Percentiles rank a stretch among this genome's conserved stretches.
These are phyloP conservation scores for Urocynchramus pylzowi DNA, from an alignment of 2,113 vertebrate genomes.

Conservation along the genomic window DNA sequence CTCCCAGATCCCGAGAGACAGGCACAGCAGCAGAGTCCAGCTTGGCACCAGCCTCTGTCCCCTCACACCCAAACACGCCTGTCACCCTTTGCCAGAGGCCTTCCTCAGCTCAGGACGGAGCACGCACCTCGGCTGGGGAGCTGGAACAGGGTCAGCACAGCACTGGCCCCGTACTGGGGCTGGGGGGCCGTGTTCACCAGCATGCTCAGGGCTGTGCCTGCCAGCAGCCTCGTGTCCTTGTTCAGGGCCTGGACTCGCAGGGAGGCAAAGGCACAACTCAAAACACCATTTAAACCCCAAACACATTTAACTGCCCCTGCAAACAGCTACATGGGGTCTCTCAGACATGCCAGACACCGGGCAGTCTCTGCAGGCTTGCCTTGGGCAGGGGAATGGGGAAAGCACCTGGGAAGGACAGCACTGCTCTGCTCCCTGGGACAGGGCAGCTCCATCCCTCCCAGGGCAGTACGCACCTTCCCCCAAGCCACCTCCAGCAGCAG, in stretches of 20 bases:
- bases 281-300: neutral
- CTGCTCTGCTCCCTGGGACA: neutral
- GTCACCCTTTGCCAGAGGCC: neutral
- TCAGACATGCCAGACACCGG: neutral
- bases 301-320: neutral
- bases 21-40: neutral
- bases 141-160: slow-evolving; percentile 73
- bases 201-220: slow-evolving; percentile 82
- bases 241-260: slow-evolving; percentile 58
- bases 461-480: slow-evolving; percentile 69
- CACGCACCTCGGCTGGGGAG: slow-evolving; percentile 46
- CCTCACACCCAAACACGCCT: fast-evolving
- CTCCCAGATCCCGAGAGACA: fast-evolving
- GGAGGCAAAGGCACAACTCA: neutral
- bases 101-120: fast-evolving
- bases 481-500: slow-evolving; percentile 74
- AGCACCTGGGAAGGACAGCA: fast-evolving
- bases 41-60: neutral
- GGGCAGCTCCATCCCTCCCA: neutral
- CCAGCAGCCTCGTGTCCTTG: slow-evolving; percentile 82
- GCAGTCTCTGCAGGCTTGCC: neutral
- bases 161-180: slow-evolving; percentile 45
- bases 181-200: slow-evolving; percentile 76
- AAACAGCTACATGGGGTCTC: neutral
- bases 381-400: neutral